Evolutionary conservation across 2,888 invertebrate species (phyloP), one percentile per base, ranked within the genome.

Genomic region (Sinohyriopsis cumingii): DNA sequence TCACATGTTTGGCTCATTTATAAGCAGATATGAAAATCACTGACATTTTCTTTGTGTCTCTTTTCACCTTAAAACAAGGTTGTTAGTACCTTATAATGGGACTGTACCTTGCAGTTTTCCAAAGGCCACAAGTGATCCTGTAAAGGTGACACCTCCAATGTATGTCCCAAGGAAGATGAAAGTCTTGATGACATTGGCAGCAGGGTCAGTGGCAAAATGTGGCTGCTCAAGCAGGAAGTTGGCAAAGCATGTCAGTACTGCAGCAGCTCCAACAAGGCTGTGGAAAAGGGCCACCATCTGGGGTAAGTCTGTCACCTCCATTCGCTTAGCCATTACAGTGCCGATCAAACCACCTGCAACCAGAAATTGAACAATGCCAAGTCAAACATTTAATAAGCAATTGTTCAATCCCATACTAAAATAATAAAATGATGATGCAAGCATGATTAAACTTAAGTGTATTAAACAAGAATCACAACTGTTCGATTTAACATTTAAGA

Each of bases 121-220:
- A 90, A 96, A 96, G 20, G 96, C 96, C 73, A 96, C 93, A 63
- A 96, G 91, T 0, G 95, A 95, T 6, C 96, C 96, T 79, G 95
- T 95, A 91, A 96, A 96, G 5, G 96, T 96, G 65, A 96, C 95
- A 62, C 96, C 96, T 73, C 96, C 96, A 85, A 96, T 96, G 91
- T 94, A 95, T 0, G 96, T 95, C 25, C 96, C 96, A 63, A 96
- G 92, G 91, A 96, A 96, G 56, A 96, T 92, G 5, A 96, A 93
- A 0, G 95, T 95, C 91, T 95, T 96, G 79, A 95, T 92, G 59
- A 96, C 95, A 81, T 94, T 94, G 5, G 87, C 89, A 0, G 90
- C 88, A 25, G 95, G 95, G 91, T 96, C 95, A 0, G 93, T 93
- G 24, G 94, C 94, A 91, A 96, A 94, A 69, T 93, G 93, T 5